phyloP scores from a whole-genome alignment of 35 echinoderm and acorn worm species.

The Lytechinus pictus region DNA sequence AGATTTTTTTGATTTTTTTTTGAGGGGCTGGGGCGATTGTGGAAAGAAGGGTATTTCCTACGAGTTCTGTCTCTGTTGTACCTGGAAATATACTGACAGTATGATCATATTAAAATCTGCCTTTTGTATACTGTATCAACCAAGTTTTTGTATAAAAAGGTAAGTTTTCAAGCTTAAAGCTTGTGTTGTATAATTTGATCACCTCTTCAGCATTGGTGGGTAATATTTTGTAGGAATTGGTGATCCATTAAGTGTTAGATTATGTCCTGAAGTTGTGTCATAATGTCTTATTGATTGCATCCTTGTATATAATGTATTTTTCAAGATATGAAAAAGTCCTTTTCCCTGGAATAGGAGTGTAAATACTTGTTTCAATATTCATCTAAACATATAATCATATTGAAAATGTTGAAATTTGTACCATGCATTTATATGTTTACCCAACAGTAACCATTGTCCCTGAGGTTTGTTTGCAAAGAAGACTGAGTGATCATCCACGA shows the following conservation, averaged over 20 bases:
- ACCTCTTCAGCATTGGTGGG: background rate
- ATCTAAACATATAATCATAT: too few species aligned
- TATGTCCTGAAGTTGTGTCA: background rate
- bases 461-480: too few species aligned
- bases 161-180: background rate
- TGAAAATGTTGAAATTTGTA: too few species aligned
- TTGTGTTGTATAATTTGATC: background rate
- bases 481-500: too few species aligned
- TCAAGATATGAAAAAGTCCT: background rate
- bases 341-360: background rate
- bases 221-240: background rate
- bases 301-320: background rate
- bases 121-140: background rate
- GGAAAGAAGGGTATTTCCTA: background rate
- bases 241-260: background rate
- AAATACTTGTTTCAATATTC: too few species aligned
- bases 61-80: background rate
- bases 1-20: too few species aligned
- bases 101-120: background rate
- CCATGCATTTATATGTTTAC: too few species aligned
- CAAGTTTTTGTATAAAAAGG: background rate
- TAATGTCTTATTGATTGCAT: background rate
- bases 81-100: background rate
- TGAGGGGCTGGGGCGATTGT: too few species aligned
- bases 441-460: too few species aligned